Percentiles rank a stretch among this genome's conserved stretches.
Conservation (phyloP, 1,140 invertebrate genomes). For the Musca vetustissima region DNA sequence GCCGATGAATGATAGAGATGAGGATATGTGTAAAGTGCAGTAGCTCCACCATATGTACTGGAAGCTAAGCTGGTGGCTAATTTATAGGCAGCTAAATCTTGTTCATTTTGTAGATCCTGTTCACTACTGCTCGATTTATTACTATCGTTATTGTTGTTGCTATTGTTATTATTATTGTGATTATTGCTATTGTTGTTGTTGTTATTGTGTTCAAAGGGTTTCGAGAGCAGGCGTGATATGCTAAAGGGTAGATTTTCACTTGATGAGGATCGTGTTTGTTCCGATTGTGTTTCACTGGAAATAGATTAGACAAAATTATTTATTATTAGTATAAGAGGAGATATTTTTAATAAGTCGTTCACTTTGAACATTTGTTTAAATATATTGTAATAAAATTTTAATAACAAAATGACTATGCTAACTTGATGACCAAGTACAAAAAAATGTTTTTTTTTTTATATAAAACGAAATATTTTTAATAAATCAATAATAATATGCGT, state of each 20-base stretch:
- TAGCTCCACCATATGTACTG: slow-evolving; percentile 57
- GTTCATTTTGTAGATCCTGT: slow-evolving; percentile 57
- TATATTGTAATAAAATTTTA: no score
- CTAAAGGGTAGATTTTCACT: slow-evolving; percentile 68
- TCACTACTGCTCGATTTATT: slow-evolving; percentile 49
- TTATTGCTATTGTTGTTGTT: slow-evolving; percentile 35
- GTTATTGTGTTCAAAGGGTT: slow-evolving; percentile 64
- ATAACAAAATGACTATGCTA: no score
- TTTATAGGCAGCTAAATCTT: slow-evolving; percentile 51
- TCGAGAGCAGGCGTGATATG: slow-evolving; percentile 70
- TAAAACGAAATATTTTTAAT: no score
- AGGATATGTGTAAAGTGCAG: slow-evolving; percentile 60
- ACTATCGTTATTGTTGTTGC: slow-evolving; percentile 4
- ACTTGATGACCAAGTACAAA: no score
- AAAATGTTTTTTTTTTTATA: no score
- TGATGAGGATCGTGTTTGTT: slow-evolving; percentile 59
- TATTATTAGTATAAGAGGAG: no score
- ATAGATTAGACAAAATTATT: neutral
- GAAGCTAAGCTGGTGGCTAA: slow-evolving; percentile 59
- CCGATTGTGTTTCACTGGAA: slow-evolving; percentile 53
- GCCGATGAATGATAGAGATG: slow-evolving; percentile 57
- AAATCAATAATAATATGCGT: no score
- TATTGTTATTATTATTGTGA: slow-evolving; percentile 19
- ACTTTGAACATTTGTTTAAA: no score
- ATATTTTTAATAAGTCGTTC: no score